Conservation (phyloP, 92 coral and sea anemone species). For the Palythoa caribaeorum region DNA sequence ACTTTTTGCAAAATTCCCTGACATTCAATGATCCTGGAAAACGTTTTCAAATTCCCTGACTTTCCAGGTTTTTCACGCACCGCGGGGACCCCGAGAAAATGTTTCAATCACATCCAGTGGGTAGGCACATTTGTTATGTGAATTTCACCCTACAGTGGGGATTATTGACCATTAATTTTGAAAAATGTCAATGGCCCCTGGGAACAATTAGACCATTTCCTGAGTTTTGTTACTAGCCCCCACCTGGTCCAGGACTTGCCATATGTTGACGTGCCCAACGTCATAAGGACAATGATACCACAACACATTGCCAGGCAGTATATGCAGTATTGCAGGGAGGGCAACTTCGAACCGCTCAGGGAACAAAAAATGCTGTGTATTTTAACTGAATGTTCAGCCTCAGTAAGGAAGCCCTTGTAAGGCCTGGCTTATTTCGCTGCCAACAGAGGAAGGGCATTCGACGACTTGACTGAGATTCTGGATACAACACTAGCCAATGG, state of each 20-base stretch:
- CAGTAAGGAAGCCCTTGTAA: slow-evolving; percentile 26
- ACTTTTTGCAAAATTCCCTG: too few species aligned
- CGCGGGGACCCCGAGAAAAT: too few species aligned
- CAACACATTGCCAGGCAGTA: slow-evolving; percentile 30
- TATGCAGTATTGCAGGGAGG: slow-evolving; percentile 35
- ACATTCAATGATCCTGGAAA: too few species aligned
- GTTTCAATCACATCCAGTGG: too few species aligned
- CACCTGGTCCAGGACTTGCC: slow-evolving; percentile 22
- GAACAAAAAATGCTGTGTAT: neutral
- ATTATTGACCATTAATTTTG: too few species aligned
- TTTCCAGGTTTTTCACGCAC: too few species aligned
- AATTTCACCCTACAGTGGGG: too few species aligned
- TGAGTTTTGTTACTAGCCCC: slow-evolving; percentile 39
- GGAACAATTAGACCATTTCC: slow-evolving; percentile 36
- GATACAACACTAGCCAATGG: slow-evolving; percentile 24
- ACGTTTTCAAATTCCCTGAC: too few species aligned
- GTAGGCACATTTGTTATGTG: too few species aligned
- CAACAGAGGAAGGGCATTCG: slow-evolving; percentile 37
- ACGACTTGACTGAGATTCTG: slow-evolving; percentile 25
- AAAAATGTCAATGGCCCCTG: too few species aligned
- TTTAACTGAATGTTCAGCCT: neutral
- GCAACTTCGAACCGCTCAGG: slow-evolving; percentile 41
- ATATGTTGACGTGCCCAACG: slow-evolving; percentile 32
- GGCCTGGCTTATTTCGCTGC: slow-evolving; percentile 37
- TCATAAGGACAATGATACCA: slow-evolving; percentile 37